Base-by-base conservation (phyloP, 2,113 vertebrate genomes). In the Dolichotis patagonum region DNA sequence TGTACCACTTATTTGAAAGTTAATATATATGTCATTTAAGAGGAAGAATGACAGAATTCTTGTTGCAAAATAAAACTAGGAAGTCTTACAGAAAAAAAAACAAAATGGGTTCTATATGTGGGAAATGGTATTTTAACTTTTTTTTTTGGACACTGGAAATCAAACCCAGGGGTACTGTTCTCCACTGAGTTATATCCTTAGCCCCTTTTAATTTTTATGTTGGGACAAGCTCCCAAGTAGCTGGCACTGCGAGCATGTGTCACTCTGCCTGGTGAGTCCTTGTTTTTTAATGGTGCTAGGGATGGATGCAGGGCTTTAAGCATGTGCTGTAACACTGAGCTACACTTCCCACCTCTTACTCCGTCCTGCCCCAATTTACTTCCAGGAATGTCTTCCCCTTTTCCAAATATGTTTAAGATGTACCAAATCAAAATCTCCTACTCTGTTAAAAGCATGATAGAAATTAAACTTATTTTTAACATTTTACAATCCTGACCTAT, bases 31-130 rank as follows among this genome's bases (percentile, higher is more conserved):
- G 3, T 73, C 85, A 86, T 43, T 58, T 4, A 84, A 63, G 24
- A 81, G 11, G 17, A 85, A 73, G 4, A 90, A 43, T 78, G 41
- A 13, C n/a, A 87, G 41, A 80, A 85, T 1, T 60, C 20, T 46
- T 67, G 41, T 12, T 83, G 52, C n/a, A 94, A 92, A 90, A 89
- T 38, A 94, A 81, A 69, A 91, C 65, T 67, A 94, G 38, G 80
- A 94, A 90, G 30, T 56, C 35, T 62, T n/a, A 78, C 10, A 90
- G 28, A 88, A 60, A 80, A 24, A 24, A 90, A 84, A 54, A 35
- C 41, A 92, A 95, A 97, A 62, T 20, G 38, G 11, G 84, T n/a
- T 71, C 19, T 63, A 49, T 32, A 91, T 80, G 30, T 3, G 89
- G 35, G 63, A 95, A 87, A 90, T 6, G 11, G 1, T 58, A 77